Base-by-base conservation (phyloP, 2,888 invertebrate genomes). In the Boloria euphrosyne region DNA sequence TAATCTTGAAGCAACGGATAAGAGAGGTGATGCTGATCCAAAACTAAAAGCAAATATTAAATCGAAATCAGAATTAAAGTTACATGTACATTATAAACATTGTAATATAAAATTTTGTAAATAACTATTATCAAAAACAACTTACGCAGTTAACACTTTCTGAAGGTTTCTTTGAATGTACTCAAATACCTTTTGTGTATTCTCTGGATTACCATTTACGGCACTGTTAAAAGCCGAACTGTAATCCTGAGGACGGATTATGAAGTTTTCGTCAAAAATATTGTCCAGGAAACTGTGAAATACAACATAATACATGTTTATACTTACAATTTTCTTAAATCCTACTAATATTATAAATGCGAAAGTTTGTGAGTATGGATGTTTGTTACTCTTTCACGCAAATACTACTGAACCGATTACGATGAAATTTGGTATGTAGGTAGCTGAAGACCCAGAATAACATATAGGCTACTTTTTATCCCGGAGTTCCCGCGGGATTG, bases 131-230 rank as follows among this genome's bases (percentile, higher is more conserved):
- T 38, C 10, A 7, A 38, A 38, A 38, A 54, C 55, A 65, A 86
- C 91, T 86, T 80, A 92, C 92, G 86, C 89, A 1, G 10, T 43
- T 4, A 64, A 74, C 13, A 90, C 80, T 3, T 44, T 47, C 0
- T 43, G n/a, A 0, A 84, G 64, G 58, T 90, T 86, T 1, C 75
- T 71, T 52, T 82, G 82, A 2, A 95, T 87, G 76, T 93, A 94
- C 0, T 85, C 71, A 69, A 94, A 93, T 0, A 93, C 94, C 0
- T 93, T 82, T 31, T 90, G 84, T 0, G 94, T 92, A 70, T 95
- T 95, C 49, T 75, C 89, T 68, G 93, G 93, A 71, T 93, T 94
- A 62, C 93, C 93, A 0, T 85, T 79, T 47, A 93, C 93, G 2
- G 94, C 93, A 0, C 90, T 81, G 62, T 83, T 84, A 80, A 92